phyloP scores from a whole-genome alignment of 2,888 invertebrate genomes.

The Oeneis ivallda region DNA sequence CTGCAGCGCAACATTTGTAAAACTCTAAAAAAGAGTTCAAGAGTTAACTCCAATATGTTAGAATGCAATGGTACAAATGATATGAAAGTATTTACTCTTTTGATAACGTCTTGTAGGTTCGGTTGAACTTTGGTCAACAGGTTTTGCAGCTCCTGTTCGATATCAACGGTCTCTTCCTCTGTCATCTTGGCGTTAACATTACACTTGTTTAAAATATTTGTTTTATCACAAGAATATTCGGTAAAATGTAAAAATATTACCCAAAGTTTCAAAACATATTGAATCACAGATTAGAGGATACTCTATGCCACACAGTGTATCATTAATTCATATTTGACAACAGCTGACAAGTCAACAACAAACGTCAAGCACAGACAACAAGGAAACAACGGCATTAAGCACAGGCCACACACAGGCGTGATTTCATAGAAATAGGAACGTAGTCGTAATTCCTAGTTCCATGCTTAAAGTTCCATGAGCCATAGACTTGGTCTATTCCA shows the following conservation, averaged over 20 bases:
- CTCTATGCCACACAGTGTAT: constrained; percentile 32
- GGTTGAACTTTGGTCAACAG: constrained; percentile 77
- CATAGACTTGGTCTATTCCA: no score
- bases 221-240: constrained; percentile 8
- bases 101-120: constrained; percentile 81
- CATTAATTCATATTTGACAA: constrained; percentile 23
- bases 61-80: neutral
- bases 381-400: neutral
- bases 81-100: constrained; percentile 72
- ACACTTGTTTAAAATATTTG: constrained; percentile 20
- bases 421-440: no score
- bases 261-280: constrained; percentile 36
- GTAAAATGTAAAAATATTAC: constrained; percentile 18
- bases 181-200: constrained; percentile 34
- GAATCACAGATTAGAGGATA: constrained; percentile 3
- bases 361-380: neutral
- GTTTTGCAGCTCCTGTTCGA: constrained; percentile 75
- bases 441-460: no score
- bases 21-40: constrained; percentile 66
- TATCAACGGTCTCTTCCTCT: constrained; percentile 46
- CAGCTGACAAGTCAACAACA: constrained; percentile 10
- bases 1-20: constrained; percentile 81
- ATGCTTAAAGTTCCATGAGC: no score
- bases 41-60: constrained; percentile 4
- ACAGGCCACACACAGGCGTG: no score